phyloP scores from a whole-genome alignment of 2,113 vertebrate species.

The Halcyon senegalensis region DNA sequence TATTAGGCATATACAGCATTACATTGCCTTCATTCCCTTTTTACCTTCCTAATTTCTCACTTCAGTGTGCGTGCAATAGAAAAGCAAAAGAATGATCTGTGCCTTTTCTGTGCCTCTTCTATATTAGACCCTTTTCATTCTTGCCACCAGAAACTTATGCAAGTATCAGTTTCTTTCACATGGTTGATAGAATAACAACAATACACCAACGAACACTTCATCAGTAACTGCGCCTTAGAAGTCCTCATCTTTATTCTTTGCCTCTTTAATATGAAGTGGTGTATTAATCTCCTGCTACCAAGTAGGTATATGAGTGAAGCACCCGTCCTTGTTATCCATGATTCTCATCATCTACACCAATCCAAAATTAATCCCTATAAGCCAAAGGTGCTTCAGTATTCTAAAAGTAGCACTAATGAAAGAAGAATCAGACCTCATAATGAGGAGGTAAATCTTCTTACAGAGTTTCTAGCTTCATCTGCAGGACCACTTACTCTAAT shows the following conservation, averaged over 20 bases:
- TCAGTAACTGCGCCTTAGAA: background rate
- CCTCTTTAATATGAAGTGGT: background rate
- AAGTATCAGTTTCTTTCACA: background rate
- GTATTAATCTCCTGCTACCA: background rate
- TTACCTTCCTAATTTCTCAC: background rate
- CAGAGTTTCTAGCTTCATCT: background rate
- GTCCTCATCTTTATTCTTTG: background rate
- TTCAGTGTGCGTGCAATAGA: background rate
- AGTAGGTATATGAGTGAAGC: background rate
- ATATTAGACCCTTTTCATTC: background rate
- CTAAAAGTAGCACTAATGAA: background rate
- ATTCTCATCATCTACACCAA: background rate
- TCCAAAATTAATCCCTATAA: background rate
- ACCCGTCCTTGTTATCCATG: background rate
- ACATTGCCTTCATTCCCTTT: background rate
- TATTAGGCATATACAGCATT: background rate
- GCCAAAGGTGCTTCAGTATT: background rate
- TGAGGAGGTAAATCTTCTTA: background rate
- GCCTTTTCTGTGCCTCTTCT: background rate
- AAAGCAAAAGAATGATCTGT: background rate
- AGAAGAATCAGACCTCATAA: background rate
- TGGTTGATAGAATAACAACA: background rate
- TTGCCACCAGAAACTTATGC: background rate
- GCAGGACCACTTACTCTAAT: background rate
- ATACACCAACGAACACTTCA: background rate